phyloP scores from a whole-genome alignment of 1,140 invertebrate genomes.

The Sminthurides bifidus region DNA sequence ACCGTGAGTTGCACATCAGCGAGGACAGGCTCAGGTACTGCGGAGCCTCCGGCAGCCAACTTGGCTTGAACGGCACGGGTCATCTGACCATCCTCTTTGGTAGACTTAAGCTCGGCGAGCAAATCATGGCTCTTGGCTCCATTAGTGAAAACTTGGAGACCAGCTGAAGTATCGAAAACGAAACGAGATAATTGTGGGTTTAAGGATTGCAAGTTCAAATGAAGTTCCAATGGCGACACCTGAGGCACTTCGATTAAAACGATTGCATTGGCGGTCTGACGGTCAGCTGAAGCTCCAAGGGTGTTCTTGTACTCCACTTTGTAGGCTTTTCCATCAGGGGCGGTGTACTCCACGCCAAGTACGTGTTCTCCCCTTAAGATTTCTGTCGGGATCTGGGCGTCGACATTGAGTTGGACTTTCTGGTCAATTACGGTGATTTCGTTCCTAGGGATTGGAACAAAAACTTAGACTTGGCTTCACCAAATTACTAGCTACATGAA shows the following conservation, averaged over 20 bases:
- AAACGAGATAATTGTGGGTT: background rate
- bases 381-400: slow-evolving; percentile 4
- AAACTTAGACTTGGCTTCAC: background rate
- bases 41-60: background rate
- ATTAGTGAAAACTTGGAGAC: slow-evolving; percentile 11
- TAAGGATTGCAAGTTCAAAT: slow-evolving; percentile 2
- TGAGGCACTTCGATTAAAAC: slow-evolving; percentile 9
- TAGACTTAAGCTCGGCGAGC: slow-evolving; percentile 1
- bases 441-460: slow-evolving; percentile 11
- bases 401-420: slow-evolving; percentile 12
- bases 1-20: background rate
- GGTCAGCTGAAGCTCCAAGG: slow-evolving; percentile 8
- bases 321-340: slow-evolving; percentile 7
- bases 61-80: background rate
- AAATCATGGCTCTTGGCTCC: background rate
- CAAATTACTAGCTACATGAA: background rate
- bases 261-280: background rate
- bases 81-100: background rate
- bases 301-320: background rate
- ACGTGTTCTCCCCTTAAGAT: slow-evolving; percentile 20
- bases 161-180: slow-evolving; percentile 18
- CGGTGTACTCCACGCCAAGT: background rate
- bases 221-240: background rate
- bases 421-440: slow-evolving; percentile 13
- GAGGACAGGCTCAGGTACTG: too few species aligned